Evolutionary conservation across 35 echinoderm and acorn worm species (phyloP).

Genomic region (Diadema setosum): DNA sequence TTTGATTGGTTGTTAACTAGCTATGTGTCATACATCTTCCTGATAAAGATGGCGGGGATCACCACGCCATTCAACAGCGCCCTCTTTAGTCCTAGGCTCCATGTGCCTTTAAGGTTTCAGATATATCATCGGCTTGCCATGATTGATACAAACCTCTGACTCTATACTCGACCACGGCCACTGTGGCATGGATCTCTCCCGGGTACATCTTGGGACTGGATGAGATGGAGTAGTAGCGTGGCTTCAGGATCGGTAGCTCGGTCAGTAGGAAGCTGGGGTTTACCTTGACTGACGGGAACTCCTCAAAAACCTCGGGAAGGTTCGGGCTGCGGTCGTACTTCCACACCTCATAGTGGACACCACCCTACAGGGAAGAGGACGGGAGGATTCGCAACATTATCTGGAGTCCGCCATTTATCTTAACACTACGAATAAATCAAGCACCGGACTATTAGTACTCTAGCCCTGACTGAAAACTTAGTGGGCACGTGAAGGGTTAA

Average conservation of each 20-base stretch:
- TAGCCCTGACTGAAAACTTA: too few relatives aligned
- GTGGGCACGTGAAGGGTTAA: neutral
- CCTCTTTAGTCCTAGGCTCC: too few relatives aligned
- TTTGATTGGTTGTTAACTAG: too few relatives aligned
- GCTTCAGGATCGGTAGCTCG: slow-evolving; percentile 74
- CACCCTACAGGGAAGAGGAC: neutral
- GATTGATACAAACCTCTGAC: slow-evolving; percentile 55
- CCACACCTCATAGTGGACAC: slow-evolving; percentile 83
- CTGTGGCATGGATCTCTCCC: slow-evolving; percentile 77
- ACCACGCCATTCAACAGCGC: too few relatives aligned
- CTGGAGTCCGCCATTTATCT: too few relatives aligned
- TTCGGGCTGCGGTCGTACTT: slow-evolving; percentile 75
- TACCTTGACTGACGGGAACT: slow-evolving; percentile 73
- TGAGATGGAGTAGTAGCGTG: slow-evolving; percentile 87
- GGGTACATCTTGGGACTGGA: slow-evolving; percentile 76
- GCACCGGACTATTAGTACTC: too few relatives aligned
- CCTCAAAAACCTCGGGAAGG: slow-evolving; percentile 74
- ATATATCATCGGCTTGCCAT: too few relatives aligned
- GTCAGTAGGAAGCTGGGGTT: slow-evolving; percentile 57
- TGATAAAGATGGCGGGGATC: too few relatives aligned
- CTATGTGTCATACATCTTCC: too few relatives aligned
- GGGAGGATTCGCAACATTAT: too few relatives aligned
- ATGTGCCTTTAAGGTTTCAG: too few relatives aligned
- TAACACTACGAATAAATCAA: too few relatives aligned
- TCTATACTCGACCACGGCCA: slow-evolving; percentile 76